Evolutionary conservation across 2,797 vertebrate species (phyloP).

Genomic region (Rhincodon typus): DNA sequence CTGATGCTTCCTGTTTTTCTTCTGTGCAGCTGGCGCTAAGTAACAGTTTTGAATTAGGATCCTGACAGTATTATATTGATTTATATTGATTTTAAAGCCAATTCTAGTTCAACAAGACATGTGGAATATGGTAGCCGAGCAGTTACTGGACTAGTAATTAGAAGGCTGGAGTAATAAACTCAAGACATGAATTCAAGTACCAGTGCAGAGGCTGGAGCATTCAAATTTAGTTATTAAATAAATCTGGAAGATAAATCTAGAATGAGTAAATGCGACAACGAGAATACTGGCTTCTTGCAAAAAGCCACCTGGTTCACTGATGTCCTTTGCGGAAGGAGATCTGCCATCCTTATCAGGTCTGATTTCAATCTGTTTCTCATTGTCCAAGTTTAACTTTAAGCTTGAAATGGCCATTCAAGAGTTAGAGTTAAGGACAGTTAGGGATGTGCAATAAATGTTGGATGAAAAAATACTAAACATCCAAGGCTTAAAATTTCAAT

Average conservation of each 20-base stretch:
- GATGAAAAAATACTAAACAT: neutral
- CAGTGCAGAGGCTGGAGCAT: too few relatives aligned
- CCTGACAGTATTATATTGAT: neutral
- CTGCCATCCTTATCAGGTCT: neutral
- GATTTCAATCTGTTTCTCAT: neutral
- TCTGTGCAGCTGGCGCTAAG: neutral
- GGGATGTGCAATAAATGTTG: neutral
- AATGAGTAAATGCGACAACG: neutral
- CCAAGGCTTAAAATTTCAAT: neutral
- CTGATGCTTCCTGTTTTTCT: neutral
- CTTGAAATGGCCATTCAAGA: neutral
- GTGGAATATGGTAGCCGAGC: neutral
- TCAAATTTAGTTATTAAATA: neutral
- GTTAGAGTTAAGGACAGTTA: neutral
- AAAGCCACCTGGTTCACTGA: neutral
- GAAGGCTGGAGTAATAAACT: neutral
- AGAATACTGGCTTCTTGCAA: neutral
- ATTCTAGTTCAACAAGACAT: neutral
- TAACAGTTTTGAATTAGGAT: neutral
- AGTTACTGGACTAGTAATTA: neutral
- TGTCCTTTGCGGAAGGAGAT: neutral
- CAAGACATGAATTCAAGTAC: neutral
- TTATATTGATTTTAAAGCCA: neutral
- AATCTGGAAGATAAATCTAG: neutral
- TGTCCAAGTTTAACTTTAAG: too few relatives aligned